Conservation (phyloP, 53 echinoderm and acorn worm genomes). For the Actinopyga echinites region DNA sequence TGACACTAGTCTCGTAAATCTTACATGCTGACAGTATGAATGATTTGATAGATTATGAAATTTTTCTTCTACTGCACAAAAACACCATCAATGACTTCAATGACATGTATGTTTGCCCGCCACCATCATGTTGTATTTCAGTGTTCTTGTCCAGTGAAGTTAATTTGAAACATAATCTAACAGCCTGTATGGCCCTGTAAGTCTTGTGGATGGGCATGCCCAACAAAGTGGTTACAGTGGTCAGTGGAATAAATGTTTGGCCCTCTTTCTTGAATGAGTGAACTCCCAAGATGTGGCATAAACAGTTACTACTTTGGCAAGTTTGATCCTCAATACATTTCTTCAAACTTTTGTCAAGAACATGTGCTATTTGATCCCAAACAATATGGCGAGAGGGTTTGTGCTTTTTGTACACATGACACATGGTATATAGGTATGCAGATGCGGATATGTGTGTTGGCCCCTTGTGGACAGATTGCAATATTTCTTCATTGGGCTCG, state of each 20-base stretch:
- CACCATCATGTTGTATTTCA: not conserved
- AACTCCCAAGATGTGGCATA: not conserved
- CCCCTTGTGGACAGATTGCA: not conserved
- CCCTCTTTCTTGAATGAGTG: not conserved
- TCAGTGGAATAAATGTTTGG: not conserved
- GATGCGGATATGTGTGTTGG: not conserved
- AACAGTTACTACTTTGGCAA: not conserved
- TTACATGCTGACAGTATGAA: not conserved
- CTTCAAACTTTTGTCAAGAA: not conserved
- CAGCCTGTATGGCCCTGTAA: not conserved
- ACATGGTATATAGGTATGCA: not conserved
- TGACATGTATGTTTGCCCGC: not conserved
- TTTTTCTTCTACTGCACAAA: not conserved
- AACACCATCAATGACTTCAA: not conserved
- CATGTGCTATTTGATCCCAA: not conserved
- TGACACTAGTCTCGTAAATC: not conserved
- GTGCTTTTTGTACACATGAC: not conserved
- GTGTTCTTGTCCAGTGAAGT: not conserved
- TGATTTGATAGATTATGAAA: not conserved
- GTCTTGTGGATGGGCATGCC: not conserved
- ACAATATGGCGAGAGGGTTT: not conserved
- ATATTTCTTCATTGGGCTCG: not conserved
- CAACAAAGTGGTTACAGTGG: not conserved
- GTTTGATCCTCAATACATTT: not conserved
- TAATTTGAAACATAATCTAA: not conserved